Evolutionary conservation across 1,140 invertebrate genomes (phyloP).

Genomic region (Euwallacea fornicatus): DNA sequence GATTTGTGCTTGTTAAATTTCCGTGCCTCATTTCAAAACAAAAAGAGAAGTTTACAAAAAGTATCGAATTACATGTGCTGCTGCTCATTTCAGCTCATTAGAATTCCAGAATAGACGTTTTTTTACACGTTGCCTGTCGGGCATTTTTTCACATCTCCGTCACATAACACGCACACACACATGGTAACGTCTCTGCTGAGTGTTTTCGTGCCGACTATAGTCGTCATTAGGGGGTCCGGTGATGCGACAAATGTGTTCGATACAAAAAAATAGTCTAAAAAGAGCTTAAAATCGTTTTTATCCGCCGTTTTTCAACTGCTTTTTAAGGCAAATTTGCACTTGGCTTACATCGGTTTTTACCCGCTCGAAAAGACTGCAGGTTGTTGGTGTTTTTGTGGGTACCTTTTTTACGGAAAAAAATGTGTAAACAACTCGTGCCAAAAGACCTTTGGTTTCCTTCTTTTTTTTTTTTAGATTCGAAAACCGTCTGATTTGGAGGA

Average conservation of each 20-base stretch:
- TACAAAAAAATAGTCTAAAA: constrained; percentile 19
- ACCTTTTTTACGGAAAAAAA: too few relatives aligned
- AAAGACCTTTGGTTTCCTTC: too few relatives aligned
- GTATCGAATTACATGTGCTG: constrained; percentile 26
- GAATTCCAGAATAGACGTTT: constrained; percentile 41
- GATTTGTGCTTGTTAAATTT: too few relatives aligned
- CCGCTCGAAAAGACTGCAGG: background rate
- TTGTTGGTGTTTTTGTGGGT: constrained; percentile 2
- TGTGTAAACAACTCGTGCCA: too few relatives aligned
- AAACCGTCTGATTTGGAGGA: too few relatives aligned
- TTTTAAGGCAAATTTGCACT: constrained; percentile 21
- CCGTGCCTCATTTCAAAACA: background rate
- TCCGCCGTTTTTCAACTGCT: constrained; percentile 4
- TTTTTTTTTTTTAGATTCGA: too few relatives aligned
- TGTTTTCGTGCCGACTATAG: constrained; percentile 27
- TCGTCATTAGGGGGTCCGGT: constrained; percentile 26
- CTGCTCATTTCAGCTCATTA: constrained; percentile 39
- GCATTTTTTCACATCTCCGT: constrained; percentile 41
- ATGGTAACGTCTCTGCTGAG: constrained; percentile 32
- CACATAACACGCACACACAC: constrained; percentile 43
- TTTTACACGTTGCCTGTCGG: constrained; percentile 32
- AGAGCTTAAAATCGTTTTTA: constrained; percentile 22
- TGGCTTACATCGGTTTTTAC: constrained; percentile 5
- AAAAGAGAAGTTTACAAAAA: constrained; percentile 30
- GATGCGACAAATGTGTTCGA: constrained; percentile 27